phyloP scores from a whole-genome alignment of 1,140 invertebrate genomes.

The Drosophila ironensis region DNA sequence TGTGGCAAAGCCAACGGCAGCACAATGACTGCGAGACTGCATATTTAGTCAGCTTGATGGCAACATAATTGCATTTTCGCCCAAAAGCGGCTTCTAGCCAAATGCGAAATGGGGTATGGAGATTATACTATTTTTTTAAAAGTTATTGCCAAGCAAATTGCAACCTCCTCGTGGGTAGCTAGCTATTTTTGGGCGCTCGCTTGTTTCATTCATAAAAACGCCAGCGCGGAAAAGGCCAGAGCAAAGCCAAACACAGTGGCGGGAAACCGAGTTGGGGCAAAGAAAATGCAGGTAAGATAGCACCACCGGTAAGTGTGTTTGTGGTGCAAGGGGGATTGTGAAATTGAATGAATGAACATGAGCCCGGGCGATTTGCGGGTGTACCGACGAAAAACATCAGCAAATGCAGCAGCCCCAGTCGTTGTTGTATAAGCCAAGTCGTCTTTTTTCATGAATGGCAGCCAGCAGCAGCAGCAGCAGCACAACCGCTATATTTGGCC shows the following conservation, averaged over 20 bases:
- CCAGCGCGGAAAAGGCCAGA: constrained; percentile 8
- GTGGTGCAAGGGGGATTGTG: constrained; percentile 19
- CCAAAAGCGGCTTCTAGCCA: constrained; percentile 60
- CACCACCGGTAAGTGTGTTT: constrained; percentile 1
- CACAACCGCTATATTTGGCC: constrained; percentile 68
- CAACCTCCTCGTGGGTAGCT: background rate
- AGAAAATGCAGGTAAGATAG: constrained; percentile 19
- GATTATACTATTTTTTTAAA: too few species aligned
- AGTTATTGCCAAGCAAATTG: too few species aligned
- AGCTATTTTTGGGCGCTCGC: constrained; percentile 19
- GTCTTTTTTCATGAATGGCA: constrained; percentile 67
- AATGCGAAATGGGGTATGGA: too few species aligned
- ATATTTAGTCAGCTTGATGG: constrained; percentile 50
- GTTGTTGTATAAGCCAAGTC: constrained; percentile 50
- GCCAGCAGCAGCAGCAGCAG: constrained; percentile 21
- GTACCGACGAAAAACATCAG: constrained; percentile 6
- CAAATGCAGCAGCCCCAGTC: constrained; percentile 15
- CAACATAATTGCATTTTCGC: constrained; percentile 71
- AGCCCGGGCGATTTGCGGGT: constrained; percentile 36
- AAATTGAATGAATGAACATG: constrained; percentile 56
- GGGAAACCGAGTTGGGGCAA: constrained; percentile 47
- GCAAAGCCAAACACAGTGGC: constrained; percentile 33
- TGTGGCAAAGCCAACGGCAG: constrained; percentile 55
- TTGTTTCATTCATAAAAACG: constrained; percentile 63
- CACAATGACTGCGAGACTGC: constrained; percentile 39